Conservation (phyloP, 2,888 invertebrate genomes). For the Macrosoma leucophasiata region DNA sequence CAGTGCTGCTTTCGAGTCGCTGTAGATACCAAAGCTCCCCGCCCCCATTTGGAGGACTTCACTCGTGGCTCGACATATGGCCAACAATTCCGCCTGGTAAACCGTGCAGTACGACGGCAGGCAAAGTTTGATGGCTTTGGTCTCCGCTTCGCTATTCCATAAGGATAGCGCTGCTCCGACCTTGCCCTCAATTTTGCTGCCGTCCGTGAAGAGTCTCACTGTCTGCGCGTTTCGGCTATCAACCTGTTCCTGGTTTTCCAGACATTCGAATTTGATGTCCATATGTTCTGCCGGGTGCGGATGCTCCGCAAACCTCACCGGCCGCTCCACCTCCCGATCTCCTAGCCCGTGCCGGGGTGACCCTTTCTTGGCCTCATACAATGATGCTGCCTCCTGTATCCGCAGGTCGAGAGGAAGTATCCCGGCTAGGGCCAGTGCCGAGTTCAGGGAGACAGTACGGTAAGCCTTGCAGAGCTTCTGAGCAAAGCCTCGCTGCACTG, state of each 20-base stretch:
- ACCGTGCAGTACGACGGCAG: conserved; percentile 9
- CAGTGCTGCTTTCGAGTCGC: too few species aligned
- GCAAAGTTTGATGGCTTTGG: conserved; percentile 1
- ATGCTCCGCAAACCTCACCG: too few species aligned
- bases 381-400: conserved; percentile 13
- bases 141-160: conserved; percentile 5
- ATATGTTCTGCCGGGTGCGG: conserved; percentile 11
- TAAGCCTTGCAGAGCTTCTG: conserved; percentile 17
- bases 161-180: conserved; percentile 4
- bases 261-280: conserved; percentile 1
- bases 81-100: conserved; percentile 10
- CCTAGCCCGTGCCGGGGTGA: too few species aligned
- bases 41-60: too few species aligned
- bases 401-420: conserved; percentile 21
- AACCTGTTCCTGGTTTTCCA: too few species aligned
- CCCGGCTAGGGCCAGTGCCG: conserved; percentile 17
- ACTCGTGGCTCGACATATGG: too few species aligned
- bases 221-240: too few species aligned
- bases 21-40: too few species aligned
- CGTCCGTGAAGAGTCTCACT: too few species aligned
- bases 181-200: conserved; percentile 14
- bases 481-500: conserved; percentile 12
- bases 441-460: conserved; percentile 18
- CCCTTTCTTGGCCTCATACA: conserved; percentile 21
- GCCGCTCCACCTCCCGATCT: too few species aligned